A percentile compares a stretch with the other conserved stretches of the same genome.
phyloP scores from a whole-genome alignment of 1,140 invertebrate genomes.

The Calliphora vicina region DNA sequence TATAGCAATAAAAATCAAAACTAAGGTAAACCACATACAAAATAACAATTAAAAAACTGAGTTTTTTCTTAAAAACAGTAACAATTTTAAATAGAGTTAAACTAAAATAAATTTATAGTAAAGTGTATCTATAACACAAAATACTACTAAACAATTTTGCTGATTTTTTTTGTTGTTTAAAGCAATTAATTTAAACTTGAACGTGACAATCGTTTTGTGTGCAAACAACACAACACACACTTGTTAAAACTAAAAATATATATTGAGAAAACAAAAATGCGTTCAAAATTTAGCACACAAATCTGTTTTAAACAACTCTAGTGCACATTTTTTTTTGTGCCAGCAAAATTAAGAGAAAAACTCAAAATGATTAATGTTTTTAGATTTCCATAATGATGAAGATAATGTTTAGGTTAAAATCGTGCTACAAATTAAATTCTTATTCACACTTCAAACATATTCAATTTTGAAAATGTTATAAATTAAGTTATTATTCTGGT shows the following conservation, averaged over 20 bases:
- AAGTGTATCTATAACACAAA: conserved; percentile 4
- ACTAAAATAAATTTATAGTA: no score
- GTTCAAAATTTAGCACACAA: conserved; percentile 1
- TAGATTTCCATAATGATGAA: neutral
- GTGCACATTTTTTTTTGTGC: no score
- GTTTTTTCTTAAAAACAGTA: neutral
- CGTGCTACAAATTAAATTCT: neutral
- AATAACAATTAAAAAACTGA: no score
- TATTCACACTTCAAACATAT: neutral
- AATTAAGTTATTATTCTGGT: neutral
- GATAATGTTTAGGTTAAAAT: neutral
- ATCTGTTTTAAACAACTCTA: neutral
- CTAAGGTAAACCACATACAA: neutral
- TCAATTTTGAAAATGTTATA: neutral
- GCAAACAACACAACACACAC: neutral
- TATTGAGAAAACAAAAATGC: conserved; percentile 1
- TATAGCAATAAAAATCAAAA: conserved; percentile 13
- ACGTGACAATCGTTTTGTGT: conserved; percentile 15
- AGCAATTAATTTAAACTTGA: conserved; percentile 29
- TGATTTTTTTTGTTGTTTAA: neutral
- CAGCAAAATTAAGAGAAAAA: no score
- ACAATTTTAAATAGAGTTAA: neutral
- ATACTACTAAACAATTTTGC: no score
- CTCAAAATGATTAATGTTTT: conserved; percentile 1
- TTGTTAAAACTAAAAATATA: neutral